These are phyloP conservation scores for Tetramorium parvispinum DNA, from an alignment of 1,140 invertebrate species.

Conservation along the genomic window DNA sequence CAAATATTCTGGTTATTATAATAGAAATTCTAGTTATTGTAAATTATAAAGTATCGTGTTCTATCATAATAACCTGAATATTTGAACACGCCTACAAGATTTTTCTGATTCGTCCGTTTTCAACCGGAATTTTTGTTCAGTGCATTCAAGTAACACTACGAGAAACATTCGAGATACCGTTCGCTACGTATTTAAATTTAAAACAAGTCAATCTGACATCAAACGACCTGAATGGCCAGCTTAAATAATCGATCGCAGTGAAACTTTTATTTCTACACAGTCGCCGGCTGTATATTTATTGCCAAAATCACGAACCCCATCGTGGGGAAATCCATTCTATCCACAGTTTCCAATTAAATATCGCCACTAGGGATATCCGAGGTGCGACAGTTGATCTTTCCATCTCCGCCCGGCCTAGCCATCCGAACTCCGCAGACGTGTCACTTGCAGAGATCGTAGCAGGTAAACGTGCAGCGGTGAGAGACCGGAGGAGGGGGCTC, in stretches of 20 bases:
- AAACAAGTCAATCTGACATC: neutral
- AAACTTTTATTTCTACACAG: conserved; percentile 3
- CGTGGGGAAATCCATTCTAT: neutral
- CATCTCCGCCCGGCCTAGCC: conserved; percentile 27
- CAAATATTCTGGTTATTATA: too few species aligned
- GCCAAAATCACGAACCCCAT: neutral
- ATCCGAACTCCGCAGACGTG: conserved; percentile 44
- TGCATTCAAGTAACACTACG: neutral
- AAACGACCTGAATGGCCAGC: neutral
- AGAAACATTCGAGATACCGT: neutral
- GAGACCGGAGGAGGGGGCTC: neutral
- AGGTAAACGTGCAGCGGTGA: conserved; percentile 38
- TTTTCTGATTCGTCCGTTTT: too few species aligned
- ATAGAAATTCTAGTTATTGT: too few species aligned
- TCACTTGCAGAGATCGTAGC: conserved; percentile 58
- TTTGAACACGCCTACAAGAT: too few species aligned
- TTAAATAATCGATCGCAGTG: neutral
- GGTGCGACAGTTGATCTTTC: conserved; percentile 60
- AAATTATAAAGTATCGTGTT: too few species aligned
- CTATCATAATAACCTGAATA: too few species aligned
- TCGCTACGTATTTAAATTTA: neutral
- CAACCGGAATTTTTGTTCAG: too few species aligned
- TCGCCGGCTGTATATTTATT: conserved; percentile 10
- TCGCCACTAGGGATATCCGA: conserved; percentile 35
- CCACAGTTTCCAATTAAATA: conserved; percentile 56